A percentile compares a stretch with the other conserved stretches of the same genome.
These are phyloP conservation scores for Dendrolimus houi DNA, from an alignment of 2,888 invertebrate species.

Conservation along the genomic window DNA sequence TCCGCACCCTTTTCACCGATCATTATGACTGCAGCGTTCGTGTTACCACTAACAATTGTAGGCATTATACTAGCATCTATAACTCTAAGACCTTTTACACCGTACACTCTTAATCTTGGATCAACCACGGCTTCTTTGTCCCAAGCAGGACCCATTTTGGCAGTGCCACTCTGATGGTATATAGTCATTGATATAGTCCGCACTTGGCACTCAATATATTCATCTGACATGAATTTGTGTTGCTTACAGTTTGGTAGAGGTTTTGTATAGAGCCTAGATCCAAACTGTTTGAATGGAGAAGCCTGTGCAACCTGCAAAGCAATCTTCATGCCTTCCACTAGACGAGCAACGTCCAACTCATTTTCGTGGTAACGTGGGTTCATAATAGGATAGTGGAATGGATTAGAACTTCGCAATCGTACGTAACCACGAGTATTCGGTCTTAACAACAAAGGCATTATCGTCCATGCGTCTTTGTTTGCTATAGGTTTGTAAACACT, in stretches of 20 bases:
- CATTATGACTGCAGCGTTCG: constrained; percentile 95
- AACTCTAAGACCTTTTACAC: constrained; percentile 85
- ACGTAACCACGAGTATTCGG: constrained; percentile 89
- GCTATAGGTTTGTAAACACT: constrained; percentile 88
- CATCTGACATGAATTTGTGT: constrained; percentile 83
- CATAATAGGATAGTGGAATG: constrained; percentile 90
- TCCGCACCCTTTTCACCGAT: constrained; percentile 93
- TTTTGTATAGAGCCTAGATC: constrained; percentile 83
- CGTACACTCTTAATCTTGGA: constrained; percentile 85
- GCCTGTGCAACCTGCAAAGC: constrained; percentile 84
- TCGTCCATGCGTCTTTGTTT: constrained; percentile 87
- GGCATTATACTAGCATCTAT: constrained; percentile 94
- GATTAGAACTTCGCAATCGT: constrained; percentile 85
- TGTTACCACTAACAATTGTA: constrained; percentile 91
- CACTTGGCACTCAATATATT: constrained; percentile 91
- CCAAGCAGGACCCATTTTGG: constrained; percentile 90
- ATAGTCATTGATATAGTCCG: constrained; percentile 92
- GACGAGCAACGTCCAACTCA: constrained; percentile 83
- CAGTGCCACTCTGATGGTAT: constrained; percentile 92
- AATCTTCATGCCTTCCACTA: constrained; percentile 91
- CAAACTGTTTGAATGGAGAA: constrained; percentile 87
- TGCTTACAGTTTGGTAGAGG: constrained; percentile 88
- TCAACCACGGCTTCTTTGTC: constrained; percentile 90
- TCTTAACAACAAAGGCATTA: constrained; percentile 88
- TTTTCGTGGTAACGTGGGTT: constrained; percentile 95